Evolutionary conservation across 2,113 vertebrate genomes (phyloP).

Genomic region (Ivindomyrus marchei): DNA sequence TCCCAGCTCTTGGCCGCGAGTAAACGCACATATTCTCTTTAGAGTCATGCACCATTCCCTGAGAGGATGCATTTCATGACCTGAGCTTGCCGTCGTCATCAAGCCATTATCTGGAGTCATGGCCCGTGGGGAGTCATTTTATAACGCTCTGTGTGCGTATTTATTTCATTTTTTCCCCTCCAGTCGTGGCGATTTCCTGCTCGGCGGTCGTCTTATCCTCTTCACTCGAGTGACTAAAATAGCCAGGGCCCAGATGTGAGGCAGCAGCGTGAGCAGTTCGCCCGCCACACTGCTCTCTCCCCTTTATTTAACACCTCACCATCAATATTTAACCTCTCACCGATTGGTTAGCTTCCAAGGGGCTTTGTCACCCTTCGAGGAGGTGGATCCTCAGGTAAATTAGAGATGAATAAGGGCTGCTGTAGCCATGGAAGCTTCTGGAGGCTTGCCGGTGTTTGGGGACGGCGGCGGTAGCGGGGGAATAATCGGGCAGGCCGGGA

Average conservation of each 20-base stretch:
- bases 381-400: conserved; percentile 43
- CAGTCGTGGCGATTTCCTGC: background rate
- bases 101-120: background rate
- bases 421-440: conserved; percentile 8
- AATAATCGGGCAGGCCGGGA: background rate
- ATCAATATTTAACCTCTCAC: conserved; percentile 46
- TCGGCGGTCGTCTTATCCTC: background rate
- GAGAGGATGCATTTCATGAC: background rate
- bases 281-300: conserved; percentile 21
- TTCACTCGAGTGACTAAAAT: background rate
- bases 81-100: background rate
- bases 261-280: conserved; percentile 24
- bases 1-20: background rate
- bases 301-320: conserved; percentile 44
- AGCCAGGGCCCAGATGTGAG: conserved; percentile 18
- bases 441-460: background rate
- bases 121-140: background rate
- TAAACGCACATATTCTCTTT: background rate
- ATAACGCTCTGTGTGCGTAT: background rate
- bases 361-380: conserved; percentile 39
- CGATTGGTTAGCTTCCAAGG: conserved; percentile 46
- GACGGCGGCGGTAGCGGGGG: background rate
- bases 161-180: background rate
- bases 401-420: conserved; percentile 33
- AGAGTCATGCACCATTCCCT: background rate